A percentile compares a stretch with the other conserved stretches of the same genome.
phyloP scores from a whole-genome alignment of 2,113 vertebrate genomes.

The Microcebus murinus region DNA sequence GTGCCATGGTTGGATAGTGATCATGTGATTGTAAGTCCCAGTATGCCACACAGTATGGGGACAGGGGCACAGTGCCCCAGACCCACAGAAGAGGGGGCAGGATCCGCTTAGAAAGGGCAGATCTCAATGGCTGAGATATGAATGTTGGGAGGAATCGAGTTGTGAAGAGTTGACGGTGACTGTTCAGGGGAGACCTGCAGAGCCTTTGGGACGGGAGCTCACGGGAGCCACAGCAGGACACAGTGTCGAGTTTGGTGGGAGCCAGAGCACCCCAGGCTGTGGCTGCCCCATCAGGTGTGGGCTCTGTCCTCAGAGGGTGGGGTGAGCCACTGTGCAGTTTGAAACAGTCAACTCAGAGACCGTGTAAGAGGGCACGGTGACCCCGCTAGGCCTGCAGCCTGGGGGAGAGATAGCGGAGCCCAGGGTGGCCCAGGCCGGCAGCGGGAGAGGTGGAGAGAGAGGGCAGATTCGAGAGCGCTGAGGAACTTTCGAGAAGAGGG shows the following conservation, averaged over 20 bases:
- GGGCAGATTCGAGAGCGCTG: neutral
- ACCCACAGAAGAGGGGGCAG: neutral
- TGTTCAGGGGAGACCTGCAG: rapidly evolving
- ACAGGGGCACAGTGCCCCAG: too few species aligned
- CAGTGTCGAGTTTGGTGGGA: rapidly evolving
- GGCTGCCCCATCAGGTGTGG: rapidly evolving
- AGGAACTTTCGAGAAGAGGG: neutral
- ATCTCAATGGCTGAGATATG: neutral
- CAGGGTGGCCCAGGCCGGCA: rapidly evolving
- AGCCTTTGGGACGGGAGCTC: neutral
- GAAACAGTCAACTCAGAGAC: neutral
- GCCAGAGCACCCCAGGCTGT: neutral
- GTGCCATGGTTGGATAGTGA: neutral
- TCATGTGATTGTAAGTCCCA: neutral
- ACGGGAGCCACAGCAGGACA: too few species aligned
- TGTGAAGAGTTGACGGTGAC: neutral
- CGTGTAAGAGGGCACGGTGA: rapidly evolving
- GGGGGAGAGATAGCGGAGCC: rapidly evolving
- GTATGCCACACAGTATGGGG: rapidly evolving
- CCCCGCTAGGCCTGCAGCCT: rapidly evolving
- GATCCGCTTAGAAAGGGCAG: neutral
- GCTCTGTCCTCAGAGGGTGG: neutral
- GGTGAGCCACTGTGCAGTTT: neutral
- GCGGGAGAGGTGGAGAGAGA: neutral
- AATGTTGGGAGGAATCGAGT: rapidly evolving